phyloP scores from a whole-genome alignment of 1,140 invertebrate genomes.

The Dryas iulia region DNA sequence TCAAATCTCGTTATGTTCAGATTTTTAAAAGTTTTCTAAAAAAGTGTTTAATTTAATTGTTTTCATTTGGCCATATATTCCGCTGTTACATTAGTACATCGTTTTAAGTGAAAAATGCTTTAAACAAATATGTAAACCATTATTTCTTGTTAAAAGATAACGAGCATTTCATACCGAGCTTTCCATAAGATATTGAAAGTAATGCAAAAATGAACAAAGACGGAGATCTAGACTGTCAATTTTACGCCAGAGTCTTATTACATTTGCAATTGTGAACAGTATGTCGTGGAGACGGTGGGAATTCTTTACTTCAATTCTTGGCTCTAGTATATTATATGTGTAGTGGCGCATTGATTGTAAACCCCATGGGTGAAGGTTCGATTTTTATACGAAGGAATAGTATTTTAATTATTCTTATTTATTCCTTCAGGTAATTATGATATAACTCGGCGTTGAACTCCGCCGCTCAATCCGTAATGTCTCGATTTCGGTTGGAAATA shows the following conservation, averaged over 20 bases:
- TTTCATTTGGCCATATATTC: too few species aligned
- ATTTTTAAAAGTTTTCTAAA: too few species aligned
- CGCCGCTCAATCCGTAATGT: too few species aligned
- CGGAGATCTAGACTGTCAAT: not conserved
- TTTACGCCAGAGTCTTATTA: not conserved
- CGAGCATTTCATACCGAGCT: not conserved
- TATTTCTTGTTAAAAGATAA: not conserved
- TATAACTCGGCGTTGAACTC: too few species aligned
- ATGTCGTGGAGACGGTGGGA: not conserved
- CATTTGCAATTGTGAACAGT: constrained; percentile 3
- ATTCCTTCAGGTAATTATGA: too few species aligned
- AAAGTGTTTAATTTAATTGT: too few species aligned
- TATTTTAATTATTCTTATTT: not conserved
- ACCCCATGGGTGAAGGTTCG: not conserved
- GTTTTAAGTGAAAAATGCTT: too few species aligned
- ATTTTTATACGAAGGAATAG: not conserved
- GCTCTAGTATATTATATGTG: not conserved
- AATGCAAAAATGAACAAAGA: not conserved
- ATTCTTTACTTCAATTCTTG: not conserved
- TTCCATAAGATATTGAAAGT: not conserved
- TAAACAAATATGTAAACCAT: not conserved
- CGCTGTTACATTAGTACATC: too few species aligned
- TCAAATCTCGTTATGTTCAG: too few species aligned
- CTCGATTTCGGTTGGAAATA: too few species aligned
- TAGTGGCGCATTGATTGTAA: not conserved